Evolutionary conservation across 2,113 vertebrate species (phyloP).

Genomic region (Pteronura brasiliensis): DNA sequence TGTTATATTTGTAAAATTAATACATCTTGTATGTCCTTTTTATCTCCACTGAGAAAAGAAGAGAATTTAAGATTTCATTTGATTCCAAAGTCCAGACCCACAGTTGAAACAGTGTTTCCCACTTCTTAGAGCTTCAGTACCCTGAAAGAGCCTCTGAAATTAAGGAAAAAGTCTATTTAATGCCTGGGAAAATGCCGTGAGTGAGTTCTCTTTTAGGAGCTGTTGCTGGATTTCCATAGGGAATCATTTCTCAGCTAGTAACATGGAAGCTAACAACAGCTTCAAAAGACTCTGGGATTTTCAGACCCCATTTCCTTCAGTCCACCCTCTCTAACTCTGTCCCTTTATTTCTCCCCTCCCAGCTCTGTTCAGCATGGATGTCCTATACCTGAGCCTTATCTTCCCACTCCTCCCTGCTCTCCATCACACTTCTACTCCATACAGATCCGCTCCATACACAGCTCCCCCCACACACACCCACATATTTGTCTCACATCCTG

Average conservation of each 20-base stretch:
- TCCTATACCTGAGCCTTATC: neutral
- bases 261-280: neutral
- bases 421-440: neutral
- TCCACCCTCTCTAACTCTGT: fast-evolving
- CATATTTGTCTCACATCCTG: neutral
- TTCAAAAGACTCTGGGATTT: neutral
- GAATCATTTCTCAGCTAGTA: neutral
- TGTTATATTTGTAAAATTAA: neutral
- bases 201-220: neutral
- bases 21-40: neutral
- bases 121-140: neutral
- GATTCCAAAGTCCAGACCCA: neutral
- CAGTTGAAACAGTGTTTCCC: neutral
- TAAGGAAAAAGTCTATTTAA: neutral
- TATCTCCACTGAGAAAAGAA: neutral
- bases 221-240: neutral
- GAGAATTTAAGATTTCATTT: neutral
- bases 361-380: fast-evolving
- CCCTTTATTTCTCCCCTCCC: neutral
- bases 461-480: too few species aligned
- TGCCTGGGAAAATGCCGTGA: neutral
- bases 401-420: neutral
- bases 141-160: neutral
- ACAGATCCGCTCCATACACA: fast-evolving
- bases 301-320: neutral